These are phyloP conservation scores for Pelagia noctiluca DNA, from an alignment of 30 jellyfish, hydroid and myxozoan genomes.

Conservation along the genomic window DNA sequence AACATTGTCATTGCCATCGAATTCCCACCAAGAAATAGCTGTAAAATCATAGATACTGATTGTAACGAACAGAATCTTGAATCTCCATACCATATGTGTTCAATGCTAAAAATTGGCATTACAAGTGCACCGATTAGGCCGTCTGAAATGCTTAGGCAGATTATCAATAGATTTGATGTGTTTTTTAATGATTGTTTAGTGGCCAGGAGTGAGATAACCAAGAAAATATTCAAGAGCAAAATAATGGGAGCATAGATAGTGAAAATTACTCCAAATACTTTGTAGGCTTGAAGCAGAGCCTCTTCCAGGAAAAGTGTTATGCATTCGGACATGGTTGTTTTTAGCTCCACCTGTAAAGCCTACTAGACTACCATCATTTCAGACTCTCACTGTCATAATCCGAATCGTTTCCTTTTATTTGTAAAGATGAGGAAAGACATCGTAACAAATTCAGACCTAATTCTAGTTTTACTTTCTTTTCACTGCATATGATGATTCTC, in stretches of 20 bases:
- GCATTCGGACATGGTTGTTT: too few relatives aligned
- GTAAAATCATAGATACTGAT: not conserved
- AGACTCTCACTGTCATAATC: too few relatives aligned
- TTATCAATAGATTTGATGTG: not conserved
- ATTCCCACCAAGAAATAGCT: not conserved
- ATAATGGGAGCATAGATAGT: not conserved
- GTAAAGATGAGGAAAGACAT: too few relatives aligned
- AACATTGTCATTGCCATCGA: conserved; percentile 3
- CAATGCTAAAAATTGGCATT: not conserved
- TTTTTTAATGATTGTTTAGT: conserved; percentile 1
- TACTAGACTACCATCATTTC: too few relatives aligned
- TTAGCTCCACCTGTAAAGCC: too few relatives aligned
- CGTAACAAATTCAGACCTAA: too few relatives aligned
- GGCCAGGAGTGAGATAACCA: conserved; percentile 11
- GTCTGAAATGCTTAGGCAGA: conserved; percentile 1
- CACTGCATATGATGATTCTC: too few relatives aligned
- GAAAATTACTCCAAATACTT: too few relatives aligned
- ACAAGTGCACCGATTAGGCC: not conserved
- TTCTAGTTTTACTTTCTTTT: too few relatives aligned
- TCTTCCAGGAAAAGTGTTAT: too few relatives aligned
- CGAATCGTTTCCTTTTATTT: too few relatives aligned
- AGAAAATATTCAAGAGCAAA: not conserved
- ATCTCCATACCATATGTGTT: not conserved
- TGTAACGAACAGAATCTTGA: not conserved
- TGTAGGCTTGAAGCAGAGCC: too few relatives aligned